A percentile compares a stretch with the other conserved stretches of the same genome.
Conservation (phyloP, 2,888 invertebrate genomes). For the Hemaris fuciformis region DNA sequence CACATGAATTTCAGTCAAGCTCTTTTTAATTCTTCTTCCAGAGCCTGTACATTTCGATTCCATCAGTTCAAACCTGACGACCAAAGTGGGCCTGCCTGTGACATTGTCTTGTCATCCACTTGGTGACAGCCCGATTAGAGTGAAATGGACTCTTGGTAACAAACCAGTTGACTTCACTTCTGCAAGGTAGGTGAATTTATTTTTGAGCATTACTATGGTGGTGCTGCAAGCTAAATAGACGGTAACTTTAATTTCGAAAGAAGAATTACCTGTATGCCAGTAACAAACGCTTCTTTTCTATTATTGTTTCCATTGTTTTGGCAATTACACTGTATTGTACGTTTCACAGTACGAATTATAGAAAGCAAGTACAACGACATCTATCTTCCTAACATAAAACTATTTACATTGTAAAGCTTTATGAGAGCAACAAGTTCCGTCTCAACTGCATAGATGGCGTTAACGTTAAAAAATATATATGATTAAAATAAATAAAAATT, state of each 20-base stretch:
- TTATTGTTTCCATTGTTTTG: too few relatives aligned
- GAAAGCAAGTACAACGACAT: too few relatives aligned
- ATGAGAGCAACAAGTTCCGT: background rate
- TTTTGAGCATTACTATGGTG: background rate
- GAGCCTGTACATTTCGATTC: conserved; percentile 90
- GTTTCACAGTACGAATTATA: too few relatives aligned
- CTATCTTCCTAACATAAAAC: background rate
- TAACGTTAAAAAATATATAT: background rate
- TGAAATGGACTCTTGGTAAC: conserved; percentile 89
- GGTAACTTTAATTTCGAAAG: too few relatives aligned
- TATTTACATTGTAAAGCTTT: background rate
- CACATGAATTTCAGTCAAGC: too few relatives aligned
- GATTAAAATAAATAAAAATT: background rate
- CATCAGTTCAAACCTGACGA: conserved; percentile 87
- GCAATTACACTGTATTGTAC: too few relatives aligned
- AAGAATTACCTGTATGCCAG: too few relatives aligned
- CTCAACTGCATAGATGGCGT: background rate
- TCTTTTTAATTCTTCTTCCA: too few relatives aligned
- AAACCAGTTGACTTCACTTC: conserved; percentile 83
- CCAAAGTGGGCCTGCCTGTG: conserved; percentile 87
- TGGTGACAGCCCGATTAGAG: conserved; percentile 91
- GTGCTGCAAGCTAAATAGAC: too few relatives aligned
- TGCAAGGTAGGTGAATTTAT: conserved; percentile 50
- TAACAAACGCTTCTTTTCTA: too few relatives aligned
- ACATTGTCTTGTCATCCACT: conserved; percentile 88